phyloP scores from a whole-genome alignment of 2,113 vertebrate species.

The Cranoglanis bouderius region DNA sequence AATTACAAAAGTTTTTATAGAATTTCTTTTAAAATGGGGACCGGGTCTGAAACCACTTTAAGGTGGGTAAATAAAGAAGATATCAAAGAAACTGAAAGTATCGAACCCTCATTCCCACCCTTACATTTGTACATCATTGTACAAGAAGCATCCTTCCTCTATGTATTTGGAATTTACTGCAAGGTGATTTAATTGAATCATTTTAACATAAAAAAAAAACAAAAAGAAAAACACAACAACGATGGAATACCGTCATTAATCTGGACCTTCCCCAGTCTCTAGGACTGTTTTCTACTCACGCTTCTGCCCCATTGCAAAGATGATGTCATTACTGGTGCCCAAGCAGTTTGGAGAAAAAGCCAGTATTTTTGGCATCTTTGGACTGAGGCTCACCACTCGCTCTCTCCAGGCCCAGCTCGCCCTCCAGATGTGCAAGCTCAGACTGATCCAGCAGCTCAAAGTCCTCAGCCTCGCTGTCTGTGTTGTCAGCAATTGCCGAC shows the following conservation, averaged over 20 bases:
- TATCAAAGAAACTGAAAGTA: background rate
- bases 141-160: conserved; percentile 7
- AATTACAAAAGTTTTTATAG: background rate
- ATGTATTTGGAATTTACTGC: conserved; percentile 14
- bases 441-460: conserved; percentile 98
- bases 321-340: conserved; percentile 78
- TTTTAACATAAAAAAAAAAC: background rate
- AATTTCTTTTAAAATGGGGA: background rate
- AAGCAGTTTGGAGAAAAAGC: conserved; percentile 92
- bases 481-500: conserved; percentile 75
- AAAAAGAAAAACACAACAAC: background rate
- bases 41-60: background rate
- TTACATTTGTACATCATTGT: background rate
- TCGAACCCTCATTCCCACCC: background rate
- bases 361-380: conserved; percentile 71
- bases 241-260: conserved; percentile 45
- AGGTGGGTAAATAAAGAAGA: background rate
- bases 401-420: conserved; percentile 82
- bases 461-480: conserved; percentile 93
- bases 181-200: conserved; percentile 28
- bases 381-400: conserved; percentile 62
- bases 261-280: conserved; percentile 40
- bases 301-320: conserved; percentile 20
- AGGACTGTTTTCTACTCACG: conserved; percentile 6
- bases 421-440: conserved; percentile 93